Evolutionary conservation across 2,888 invertebrate genomes (phyloP).

Genomic region (Sabellastarte sp.): DNA sequence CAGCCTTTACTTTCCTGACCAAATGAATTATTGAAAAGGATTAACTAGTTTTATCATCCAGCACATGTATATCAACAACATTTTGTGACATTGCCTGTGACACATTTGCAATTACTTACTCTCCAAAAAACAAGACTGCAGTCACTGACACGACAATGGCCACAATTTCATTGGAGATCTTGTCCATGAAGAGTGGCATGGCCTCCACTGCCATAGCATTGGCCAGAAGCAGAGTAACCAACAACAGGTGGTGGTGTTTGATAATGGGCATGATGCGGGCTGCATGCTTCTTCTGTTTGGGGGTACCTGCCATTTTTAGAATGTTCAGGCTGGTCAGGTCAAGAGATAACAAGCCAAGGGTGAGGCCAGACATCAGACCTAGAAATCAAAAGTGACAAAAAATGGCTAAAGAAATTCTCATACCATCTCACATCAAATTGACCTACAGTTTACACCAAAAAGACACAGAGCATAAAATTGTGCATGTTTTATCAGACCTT

Average conservation of each 20-base stretch:
- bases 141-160: conserved; percentile 55
- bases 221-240: conserved; percentile 55
- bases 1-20: too few relatives aligned
- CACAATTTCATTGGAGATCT: conserved; percentile 50
- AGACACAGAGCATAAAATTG: too few relatives aligned
- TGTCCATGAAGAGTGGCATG: conserved; percentile 57
- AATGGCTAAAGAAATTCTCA: too few relatives aligned
- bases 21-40: too few relatives aligned
- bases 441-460: too few relatives aligned
- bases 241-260: conserved; percentile 51
- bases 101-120: conserved; percentile 40
- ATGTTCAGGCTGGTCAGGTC: conserved; percentile 51
- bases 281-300: conserved; percentile 48
- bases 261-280: conserved; percentile 51
- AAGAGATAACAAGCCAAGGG: conserved; percentile 55
- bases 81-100: too few relatives aligned
- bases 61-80: too few relatives aligned
- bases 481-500: too few relatives aligned
- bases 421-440: too few relatives aligned
- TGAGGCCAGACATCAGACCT: conserved; percentile 59
- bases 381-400: conserved; percentile 17
- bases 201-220: conserved; percentile 57
- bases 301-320: conserved; percentile 49
- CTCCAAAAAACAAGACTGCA: conserved; percentile 58
- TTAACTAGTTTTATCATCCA: too few relatives aligned